Evolutionary conservation across 2,888 invertebrate species (phyloP).

Genomic region (Epinotia nisella): DNA sequence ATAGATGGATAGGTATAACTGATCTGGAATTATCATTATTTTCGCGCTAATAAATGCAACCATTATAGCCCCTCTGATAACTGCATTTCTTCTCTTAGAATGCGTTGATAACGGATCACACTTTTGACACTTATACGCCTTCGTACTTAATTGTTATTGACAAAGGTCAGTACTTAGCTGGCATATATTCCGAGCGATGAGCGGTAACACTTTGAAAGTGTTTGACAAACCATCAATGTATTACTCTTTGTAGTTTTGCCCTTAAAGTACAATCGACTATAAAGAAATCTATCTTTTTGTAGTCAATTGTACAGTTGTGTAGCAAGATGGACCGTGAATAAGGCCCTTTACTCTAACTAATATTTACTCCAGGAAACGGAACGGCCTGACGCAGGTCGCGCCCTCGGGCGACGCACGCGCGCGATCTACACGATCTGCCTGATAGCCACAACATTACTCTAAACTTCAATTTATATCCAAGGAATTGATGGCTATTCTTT

Average conservation of each 20-base stretch:
- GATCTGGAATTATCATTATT: too few species aligned
- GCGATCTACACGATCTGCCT: conserved; percentile 64
- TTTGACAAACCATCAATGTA: too few species aligned
- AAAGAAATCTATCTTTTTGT: too few species aligned
- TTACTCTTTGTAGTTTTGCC: too few species aligned
- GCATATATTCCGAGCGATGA: background rate
- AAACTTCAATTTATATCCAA: conserved; percentile 42
- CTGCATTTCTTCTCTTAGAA: background rate
- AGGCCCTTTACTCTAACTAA: conserved; percentile 20
- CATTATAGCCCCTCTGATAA: too few species aligned
- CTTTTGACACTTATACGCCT: background rate
- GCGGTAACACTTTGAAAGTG: too few species aligned
- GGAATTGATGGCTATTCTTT: conserved; percentile 43
- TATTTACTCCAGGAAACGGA: conserved; percentile 47
- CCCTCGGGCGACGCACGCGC: conserved; percentile 58
- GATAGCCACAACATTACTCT: conserved; percentile 62
- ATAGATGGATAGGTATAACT: too few species aligned
- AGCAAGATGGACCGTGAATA: background rate
- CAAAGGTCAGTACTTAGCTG: background rate
- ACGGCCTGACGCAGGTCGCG: conserved; percentile 54
- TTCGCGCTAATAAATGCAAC: too few species aligned
- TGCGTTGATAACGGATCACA: too few species aligned
- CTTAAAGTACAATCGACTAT: too few species aligned
- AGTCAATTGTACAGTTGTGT: too few species aligned
- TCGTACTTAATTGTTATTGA: background rate